Evolutionary conservation across 2,113 vertebrate species (phyloP), one percentile per base, ranked within the genome.

Genomic region (Oreotrochilus melanogaster): DNA sequence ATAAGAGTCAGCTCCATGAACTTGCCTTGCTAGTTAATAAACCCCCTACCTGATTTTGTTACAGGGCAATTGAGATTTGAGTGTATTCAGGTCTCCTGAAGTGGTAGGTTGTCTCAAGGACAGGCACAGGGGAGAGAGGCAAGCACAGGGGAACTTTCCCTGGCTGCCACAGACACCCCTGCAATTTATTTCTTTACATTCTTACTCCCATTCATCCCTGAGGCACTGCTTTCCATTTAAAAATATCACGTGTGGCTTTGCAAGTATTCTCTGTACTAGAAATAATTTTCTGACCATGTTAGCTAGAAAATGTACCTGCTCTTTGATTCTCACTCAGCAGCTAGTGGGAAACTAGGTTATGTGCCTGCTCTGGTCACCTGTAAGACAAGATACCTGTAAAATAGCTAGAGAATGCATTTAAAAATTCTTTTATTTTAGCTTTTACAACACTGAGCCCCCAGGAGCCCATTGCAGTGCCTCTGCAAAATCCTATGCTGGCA

Each of bases 361-460:
- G 2, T 31, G 25, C 43, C 31, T 60, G 19, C 17, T 72, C 16
- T 47, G 31, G 17, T 9, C 13, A 22, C 19, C 17, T 51, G 12
- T 19, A 51, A 17, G 62, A 72, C 31, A 54, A 82, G 23, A 48
- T 28, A 28, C 15, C 15, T 27, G 13, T 9, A 56, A 70, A 4
- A 31, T 37, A 50, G 3, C 37, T 43, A 25, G 23, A 73, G 80
- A 25, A 60, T 11, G 6, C 25, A 11, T 39, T 78, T 57, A 57
- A 25, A 69, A 57, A 81, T 48, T 0, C n/a, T n/a, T 65, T 14
- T 10, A 14, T 69, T 54, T 71, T 47, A 69, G 22, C 10, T 60
- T 33, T 65, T 56, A 45, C 60, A 51, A 14, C 0, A 0, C 31
- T 4, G 50, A 56, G 9, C 9, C 33, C 17, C 13, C 2, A 2